A percentile compares a stretch with the other conserved stretches of the same genome.
phyloP scores from a whole-genome alignment of 2,113 vertebrate species.

The Terrapene triunguis region DNA sequence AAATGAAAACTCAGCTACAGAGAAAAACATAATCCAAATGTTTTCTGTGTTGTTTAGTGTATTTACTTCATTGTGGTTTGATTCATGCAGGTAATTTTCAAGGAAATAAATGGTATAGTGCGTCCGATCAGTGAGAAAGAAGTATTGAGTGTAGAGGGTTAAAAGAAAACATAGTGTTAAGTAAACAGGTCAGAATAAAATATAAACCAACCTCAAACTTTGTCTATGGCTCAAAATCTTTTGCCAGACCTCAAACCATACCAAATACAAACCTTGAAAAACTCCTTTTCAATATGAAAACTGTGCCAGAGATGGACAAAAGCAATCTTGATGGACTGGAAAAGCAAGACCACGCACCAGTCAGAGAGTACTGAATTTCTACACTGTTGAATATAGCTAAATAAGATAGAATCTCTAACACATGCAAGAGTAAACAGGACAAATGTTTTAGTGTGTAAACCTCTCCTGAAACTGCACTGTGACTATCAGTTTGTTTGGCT shows the following conservation, averaged over 20 bases:
- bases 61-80: constrained; percentile 49
- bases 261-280: background rate
- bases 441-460: fast-evolving
- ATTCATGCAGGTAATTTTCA: constrained; percentile 45
- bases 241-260: constrained; percentile 6
- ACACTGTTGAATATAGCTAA: fast-evolving
- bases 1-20: constrained; percentile 55
- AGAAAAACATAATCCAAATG: constrained; percentile 62
- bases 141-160: constrained; percentile 32
- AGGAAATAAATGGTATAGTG: constrained; percentile 31
- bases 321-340: background rate
- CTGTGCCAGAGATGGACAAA: background rate
- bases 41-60: constrained; percentile 30
- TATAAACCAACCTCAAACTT: constrained; percentile 14
- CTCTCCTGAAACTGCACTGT: background rate
- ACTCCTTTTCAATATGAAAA: background rate
- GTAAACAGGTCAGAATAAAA: constrained; percentile 39
- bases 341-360: background rate
- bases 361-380: background rate
- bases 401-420: background rate
- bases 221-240: background rate
- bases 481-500: background rate
- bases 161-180: background rate
- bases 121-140: constrained; percentile 4
- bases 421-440: fast-evolving